These are phyloP conservation scores for Melanogrammus aeglefinus DNA, from an alignment of 2,797 vertebrate species.

Conservation along the genomic window DNA sequence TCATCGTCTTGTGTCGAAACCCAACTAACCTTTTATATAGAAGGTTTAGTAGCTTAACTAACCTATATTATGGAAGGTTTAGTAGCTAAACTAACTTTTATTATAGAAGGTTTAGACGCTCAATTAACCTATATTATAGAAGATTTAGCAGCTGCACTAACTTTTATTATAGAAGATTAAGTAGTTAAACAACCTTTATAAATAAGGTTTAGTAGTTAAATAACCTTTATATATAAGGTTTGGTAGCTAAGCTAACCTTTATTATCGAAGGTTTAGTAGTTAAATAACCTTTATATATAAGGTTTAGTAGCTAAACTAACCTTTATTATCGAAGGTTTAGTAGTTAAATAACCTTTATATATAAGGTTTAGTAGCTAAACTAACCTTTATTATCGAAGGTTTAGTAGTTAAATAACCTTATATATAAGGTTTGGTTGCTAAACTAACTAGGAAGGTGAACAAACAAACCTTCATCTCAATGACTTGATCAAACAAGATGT, in stretches of 20 bases:
- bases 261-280: not conserved
- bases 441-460: constrained; percentile 62
- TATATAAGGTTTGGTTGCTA: no score
- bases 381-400: constrained; percentile 56
- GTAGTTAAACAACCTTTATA: no score
- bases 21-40: not conserved
- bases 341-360: constrained; percentile 69
- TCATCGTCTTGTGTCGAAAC: not conserved
- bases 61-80: constrained; percentile 53
- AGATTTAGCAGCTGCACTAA: constrained; percentile 50
- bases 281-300: constrained; percentile 69
- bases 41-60: constrained; percentile 35
- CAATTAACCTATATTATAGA: no score
- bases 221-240: constrained; percentile 56
- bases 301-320: constrained; percentile 53
- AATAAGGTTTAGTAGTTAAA: constrained; percentile 23
- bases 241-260: constrained; percentile 63
- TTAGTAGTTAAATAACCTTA: constrained; percentile 66
- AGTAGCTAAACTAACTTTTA: constrained; percentile 61
- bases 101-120: not conserved
- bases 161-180: constrained; percentile 33
- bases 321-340: constrained; percentile 34
- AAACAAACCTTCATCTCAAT: constrained; percentile 86
- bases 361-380: constrained; percentile 24
- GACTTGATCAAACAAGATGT: constrained; percentile 85